These are phyloP conservation scores for Sipha flava DNA, from an alignment of 1,140 invertebrate genomes.

Conservation along the genomic window DNA sequence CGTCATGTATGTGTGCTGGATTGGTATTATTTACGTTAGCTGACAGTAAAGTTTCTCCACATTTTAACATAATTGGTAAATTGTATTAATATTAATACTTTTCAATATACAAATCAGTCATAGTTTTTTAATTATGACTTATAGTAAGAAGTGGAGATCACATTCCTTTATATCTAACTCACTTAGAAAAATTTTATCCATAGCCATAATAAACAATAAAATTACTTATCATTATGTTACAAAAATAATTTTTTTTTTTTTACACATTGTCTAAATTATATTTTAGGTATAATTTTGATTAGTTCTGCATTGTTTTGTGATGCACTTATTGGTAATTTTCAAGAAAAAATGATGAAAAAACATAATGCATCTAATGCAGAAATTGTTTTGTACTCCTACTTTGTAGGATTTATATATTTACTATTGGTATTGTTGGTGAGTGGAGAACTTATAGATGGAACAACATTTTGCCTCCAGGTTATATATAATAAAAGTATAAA, in stretches of 20 bases:
- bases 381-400: constrained; percentile 89
- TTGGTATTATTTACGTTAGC: constrained; percentile 86
- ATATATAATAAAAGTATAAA: background rate
- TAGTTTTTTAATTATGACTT: too few relatives aligned
- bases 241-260: too few relatives aligned
- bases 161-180: too few relatives aligned
- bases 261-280: background rate
- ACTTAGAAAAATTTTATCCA: too few relatives aligned
- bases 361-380: constrained; percentile 76
- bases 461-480: constrained; percentile 56
- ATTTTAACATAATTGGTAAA: constrained; percentile 65
- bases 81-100: background rate
- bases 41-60: constrained; percentile 80
- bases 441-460: constrained; percentile 66
- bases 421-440: constrained; percentile 62
- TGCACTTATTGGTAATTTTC: constrained; percentile 90
- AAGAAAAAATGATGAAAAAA: constrained; percentile 87
- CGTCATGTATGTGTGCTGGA: constrained; percentile 80
- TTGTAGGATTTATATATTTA: constrained; percentile 78
- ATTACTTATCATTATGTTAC: too few relatives aligned
- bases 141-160: too few relatives aligned
- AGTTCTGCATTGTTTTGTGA: constrained; percentile 79
- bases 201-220: too few relatives aligned
- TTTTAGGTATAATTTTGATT: constrained; percentile 72
- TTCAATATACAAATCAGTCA: too few relatives aligned